A percentile compares a stretch with the other conserved stretches of the same genome.
These are phyloP conservation scores for Eremophila alpestris DNA, from an alignment of 2,797 vertebrate genomes.

Conservation along the genomic window DNA sequence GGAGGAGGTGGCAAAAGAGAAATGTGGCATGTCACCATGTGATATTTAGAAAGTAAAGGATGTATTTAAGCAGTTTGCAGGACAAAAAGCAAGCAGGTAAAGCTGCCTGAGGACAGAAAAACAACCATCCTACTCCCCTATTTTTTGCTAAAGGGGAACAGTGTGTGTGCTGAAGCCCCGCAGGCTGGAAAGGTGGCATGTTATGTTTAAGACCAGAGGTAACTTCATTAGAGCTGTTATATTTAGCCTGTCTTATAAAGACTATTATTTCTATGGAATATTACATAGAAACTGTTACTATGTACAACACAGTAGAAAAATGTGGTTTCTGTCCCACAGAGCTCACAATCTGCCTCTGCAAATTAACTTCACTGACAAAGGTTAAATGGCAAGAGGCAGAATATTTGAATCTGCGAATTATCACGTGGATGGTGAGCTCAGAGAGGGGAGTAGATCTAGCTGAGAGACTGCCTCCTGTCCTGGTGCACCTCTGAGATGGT, in stretches of 20 bases:
- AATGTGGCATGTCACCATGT: neutral
- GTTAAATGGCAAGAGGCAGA: constrained; percentile 38
- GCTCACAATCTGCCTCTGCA: constrained; percentile 45
- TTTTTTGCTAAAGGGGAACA: neutral
- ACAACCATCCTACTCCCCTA: neutral
- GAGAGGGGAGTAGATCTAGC: neutral
- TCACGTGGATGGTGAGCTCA: neutral
- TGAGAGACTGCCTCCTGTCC: neutral
- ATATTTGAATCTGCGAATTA: neutral
- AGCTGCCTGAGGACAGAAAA: neutral
- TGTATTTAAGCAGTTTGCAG: neutral
- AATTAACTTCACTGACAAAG: constrained; percentile 23
- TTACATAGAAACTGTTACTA: constrained; percentile 65
- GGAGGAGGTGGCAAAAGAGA: neutral
- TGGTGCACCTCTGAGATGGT: neutral
- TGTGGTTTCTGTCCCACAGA: constrained; percentile 38
- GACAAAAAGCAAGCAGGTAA: neutral
- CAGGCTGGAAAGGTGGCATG: neutral
- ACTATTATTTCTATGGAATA: constrained; percentile 48
- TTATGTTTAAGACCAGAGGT: constrained; percentile 44
- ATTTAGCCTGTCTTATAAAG: constrained; percentile 44
- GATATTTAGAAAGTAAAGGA: neutral
- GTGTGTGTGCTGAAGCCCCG: neutral
- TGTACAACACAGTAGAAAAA: constrained; percentile 46
- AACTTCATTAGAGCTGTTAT: constrained; percentile 59